A percentile compares a stretch with the other conserved stretches of the same genome.
These are phyloP conservation scores for Acholoe squamosa DNA, from an alignment of 2,888 invertebrate species.

Conservation along the genomic window DNA sequence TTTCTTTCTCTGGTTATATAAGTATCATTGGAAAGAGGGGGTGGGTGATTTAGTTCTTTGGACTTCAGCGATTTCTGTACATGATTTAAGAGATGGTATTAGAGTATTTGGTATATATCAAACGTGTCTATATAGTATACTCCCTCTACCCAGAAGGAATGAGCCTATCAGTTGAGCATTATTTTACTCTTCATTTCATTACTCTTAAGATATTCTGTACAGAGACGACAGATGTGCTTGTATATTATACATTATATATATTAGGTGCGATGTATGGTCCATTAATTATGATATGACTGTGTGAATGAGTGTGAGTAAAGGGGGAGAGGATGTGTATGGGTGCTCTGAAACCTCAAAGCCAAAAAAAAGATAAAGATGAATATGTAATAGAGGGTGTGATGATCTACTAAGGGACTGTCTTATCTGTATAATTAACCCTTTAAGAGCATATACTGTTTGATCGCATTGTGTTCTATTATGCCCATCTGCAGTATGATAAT, in stretches of 20 bases:
- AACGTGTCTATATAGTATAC: not conserved
- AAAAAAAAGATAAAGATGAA: not conserved
- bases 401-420: too few relatives aligned
- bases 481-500: too few relatives aligned
- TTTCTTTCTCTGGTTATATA: too few relatives aligned
- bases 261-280: constrained; percentile 7
- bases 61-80: too few relatives aligned
- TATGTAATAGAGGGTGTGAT: not conserved
- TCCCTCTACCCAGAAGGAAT: not conserved
- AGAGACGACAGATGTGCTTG: constrained; percentile 4
- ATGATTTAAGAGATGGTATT: too few relatives aligned
- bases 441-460: too few relatives aligned
- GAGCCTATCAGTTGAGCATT: not conserved
- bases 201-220: constrained; percentile 31
- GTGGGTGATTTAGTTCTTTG: too few relatives aligned
- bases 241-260: constrained; percentile 34
- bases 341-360: not conserved
- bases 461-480: too few relatives aligned
- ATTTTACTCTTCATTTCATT: constrained; percentile 16
- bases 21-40: too few relatives aligned
- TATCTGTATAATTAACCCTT: too few relatives aligned
- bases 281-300: not conserved
- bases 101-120: not conserved
- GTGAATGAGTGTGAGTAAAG: too few relatives aligned
- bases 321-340: not conserved